These are phyloP conservation scores for Calcarius lapponicus DNA, from an alignment of 2,797 vertebrate genomes.

Conservation along the genomic window DNA sequence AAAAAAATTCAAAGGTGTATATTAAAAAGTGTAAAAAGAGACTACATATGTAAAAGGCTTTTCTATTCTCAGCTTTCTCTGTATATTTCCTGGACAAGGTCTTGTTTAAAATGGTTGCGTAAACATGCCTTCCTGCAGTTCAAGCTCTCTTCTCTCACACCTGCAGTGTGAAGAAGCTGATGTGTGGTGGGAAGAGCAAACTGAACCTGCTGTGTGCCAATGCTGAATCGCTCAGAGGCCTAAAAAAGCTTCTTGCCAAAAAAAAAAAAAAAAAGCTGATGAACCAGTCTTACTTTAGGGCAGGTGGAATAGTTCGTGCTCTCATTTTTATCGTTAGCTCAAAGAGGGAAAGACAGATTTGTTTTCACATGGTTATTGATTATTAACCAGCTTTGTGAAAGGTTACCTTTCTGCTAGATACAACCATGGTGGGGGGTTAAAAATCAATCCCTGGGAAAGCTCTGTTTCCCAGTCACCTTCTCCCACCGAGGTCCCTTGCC, in stretches of 20 bases:
- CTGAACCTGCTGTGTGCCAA: background rate
- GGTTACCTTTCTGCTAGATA: constrained; percentile 67
- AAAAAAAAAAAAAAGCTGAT: background rate
- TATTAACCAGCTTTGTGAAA: constrained; percentile 78
- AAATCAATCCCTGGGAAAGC: constrained; percentile 74
- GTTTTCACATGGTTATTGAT: constrained; percentile 79
- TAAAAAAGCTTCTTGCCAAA: background rate
- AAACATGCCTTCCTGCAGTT: background rate
- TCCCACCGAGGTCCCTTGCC: background rate
- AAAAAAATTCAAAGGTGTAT: background rate
- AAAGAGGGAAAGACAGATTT: constrained; percentile 63
- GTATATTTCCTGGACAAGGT: background rate
- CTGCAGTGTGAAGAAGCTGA: background rate
- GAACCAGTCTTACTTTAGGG: constrained; percentile 20
- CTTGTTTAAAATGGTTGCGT: background rate
- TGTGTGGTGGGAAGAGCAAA: background rate
- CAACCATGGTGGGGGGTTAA: constrained; percentile 18
- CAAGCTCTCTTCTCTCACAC: background rate
- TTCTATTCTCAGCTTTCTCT: background rate
- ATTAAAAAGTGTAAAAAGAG: background rate
- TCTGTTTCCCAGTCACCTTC: constrained; percentile 53
- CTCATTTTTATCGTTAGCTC: constrained; percentile 58
- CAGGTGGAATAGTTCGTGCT: constrained; percentile 43
- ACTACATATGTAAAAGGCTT: rapidly evolving
- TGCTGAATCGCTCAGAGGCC: background rate